Evolutionary conservation across 2,888 invertebrate species (phyloP).

Genomic region (Ormyrus nitidulus): DNA sequence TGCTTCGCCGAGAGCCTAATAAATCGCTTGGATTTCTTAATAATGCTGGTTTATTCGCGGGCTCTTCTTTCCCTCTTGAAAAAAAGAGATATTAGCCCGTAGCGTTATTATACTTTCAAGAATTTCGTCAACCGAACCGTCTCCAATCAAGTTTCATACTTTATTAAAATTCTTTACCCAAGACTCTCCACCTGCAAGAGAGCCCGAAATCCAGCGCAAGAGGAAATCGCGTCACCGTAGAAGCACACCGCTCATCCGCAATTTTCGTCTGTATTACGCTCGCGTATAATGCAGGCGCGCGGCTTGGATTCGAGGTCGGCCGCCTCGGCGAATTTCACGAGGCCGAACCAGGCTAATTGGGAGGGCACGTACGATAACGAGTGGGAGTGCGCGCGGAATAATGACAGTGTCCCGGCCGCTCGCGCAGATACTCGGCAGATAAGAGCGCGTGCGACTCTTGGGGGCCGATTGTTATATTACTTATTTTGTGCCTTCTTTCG

Average conservation of each 20-base stretch:
- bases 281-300: neutral
- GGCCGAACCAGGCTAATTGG: slow-evolving; percentile 64
- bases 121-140: no score
- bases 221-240: slow-evolving; percentile 19
- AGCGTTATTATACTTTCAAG: no score
- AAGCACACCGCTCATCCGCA: neutral
- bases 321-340: slow-evolving; percentile 16
- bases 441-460: neutral
- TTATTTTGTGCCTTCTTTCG: neutral
- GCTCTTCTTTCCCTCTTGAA: no score
- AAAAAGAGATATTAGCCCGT: no score
- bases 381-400: slow-evolving; percentile 46
- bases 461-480: neutral
- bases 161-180: no score
- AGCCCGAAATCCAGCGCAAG: neutral
- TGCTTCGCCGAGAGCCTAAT: no score
- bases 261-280: slow-evolving; percentile 15
- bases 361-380: slow-evolving; percentile 55
- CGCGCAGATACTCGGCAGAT: slow-evolving; percentile 38
- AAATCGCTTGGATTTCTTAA: no score
- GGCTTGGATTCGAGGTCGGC: neutral
- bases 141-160: no score
- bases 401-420: neutral
- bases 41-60: no score
- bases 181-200: no score